phyloP scores from a whole-genome alignment of 2,888 invertebrate species.

The Eulithis testata region DNA sequence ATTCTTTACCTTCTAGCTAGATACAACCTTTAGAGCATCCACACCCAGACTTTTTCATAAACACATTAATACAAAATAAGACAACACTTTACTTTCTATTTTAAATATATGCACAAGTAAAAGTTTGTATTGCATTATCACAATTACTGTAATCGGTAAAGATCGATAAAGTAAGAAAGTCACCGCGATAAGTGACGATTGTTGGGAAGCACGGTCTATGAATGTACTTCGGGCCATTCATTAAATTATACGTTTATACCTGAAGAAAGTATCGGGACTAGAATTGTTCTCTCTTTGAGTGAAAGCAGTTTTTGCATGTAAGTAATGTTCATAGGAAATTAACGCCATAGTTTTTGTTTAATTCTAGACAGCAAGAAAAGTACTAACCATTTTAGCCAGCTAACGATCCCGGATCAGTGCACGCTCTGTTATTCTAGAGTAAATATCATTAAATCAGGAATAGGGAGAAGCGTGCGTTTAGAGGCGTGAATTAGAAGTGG shows the following conservation, averaged over 20 bases:
- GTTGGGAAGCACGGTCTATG: conserved; percentile 59
- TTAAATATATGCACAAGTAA: conserved; percentile 52
- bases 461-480: conserved; percentile 56
- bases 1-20: conserved; percentile 31
- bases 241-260: conserved; percentile 73
- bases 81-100: conserved; percentile 62
- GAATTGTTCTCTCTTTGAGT: conserved; percentile 65
- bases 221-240: conserved; percentile 56
- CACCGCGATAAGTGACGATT: conserved; percentile 59
- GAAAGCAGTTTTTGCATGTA: conserved; percentile 64
- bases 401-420: conserved; percentile 59
- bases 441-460: conserved; percentile 68
- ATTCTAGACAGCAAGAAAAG: conserved; percentile 31
- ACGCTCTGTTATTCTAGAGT: conserved; percentile 63
- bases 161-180: conserved; percentile 62
- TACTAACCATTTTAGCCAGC: conserved; percentile 54
- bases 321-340: conserved; percentile 49
- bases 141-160: conserved; percentile 66
- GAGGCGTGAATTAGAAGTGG: conserved; percentile 68
- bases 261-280: conserved; percentile 72
- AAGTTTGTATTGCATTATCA: conserved; percentile 68
- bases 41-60: conserved; percentile 44
- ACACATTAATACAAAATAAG: conserved; percentile 57
- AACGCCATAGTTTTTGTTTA: conserved; percentile 33
- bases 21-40: conserved; percentile 31